phyloP scores from a whole-genome alignment of 2,797 vertebrate species.

The Pteropus rufus region DNA sequence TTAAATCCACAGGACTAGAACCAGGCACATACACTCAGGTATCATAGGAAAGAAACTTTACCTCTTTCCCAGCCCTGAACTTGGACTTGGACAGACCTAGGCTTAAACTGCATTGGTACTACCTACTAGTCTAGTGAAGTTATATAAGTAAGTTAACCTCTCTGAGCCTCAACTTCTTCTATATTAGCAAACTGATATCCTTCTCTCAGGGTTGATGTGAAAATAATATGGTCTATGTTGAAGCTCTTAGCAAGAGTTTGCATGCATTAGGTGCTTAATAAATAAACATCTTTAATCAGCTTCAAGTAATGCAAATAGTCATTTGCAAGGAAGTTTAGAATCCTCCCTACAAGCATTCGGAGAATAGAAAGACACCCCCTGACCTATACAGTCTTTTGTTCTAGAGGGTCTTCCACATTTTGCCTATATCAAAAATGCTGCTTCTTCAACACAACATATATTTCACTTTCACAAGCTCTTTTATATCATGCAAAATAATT shows the following conservation, averaged over 20 bases:
- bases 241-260: not conserved
- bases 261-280: not conserved
- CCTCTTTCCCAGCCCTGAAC: not conserved
- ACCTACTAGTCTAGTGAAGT: not conserved
- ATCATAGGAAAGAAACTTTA: not conserved
- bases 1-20: not conserved
- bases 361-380: not conserved
- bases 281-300: not conserved
- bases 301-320: not conserved
- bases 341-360: not conserved
- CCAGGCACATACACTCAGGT: not conserved
- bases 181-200: not conserved
- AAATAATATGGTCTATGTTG: not conserved
- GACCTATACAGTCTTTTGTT: not conserved
- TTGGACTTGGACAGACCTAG: not conserved
- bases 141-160: not conserved
- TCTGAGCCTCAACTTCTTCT: not conserved
- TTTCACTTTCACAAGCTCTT: not conserved
- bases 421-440: not conserved
- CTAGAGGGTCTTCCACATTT: not conserved
- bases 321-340: not conserved
- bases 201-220: not conserved
- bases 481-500: not conserved
- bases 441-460: not conserved
- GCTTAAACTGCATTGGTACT: not conserved